These are phyloP conservation scores for Drosophila pachea DNA, from an alignment of 1,140 invertebrate species.

Conservation along the genomic window DNA sequence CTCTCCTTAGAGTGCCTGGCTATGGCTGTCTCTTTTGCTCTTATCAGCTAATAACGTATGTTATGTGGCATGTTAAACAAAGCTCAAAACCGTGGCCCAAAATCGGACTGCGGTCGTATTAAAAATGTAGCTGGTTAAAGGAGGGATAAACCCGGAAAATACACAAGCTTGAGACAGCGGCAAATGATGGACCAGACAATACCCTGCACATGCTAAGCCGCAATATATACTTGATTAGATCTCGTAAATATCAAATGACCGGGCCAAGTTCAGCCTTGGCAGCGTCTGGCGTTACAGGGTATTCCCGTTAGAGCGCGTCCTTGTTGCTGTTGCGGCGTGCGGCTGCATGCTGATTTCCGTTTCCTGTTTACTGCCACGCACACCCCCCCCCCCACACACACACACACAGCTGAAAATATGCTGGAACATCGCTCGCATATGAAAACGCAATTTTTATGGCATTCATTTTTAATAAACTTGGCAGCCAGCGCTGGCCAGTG, in stretches of 20 bases:
- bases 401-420: slow-evolving; percentile 54
- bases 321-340: slow-evolving; percentile 31
- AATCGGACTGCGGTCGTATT: slow-evolving; percentile 36
- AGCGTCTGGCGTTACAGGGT: slow-evolving; percentile 6
- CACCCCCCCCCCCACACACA: slow-evolving; percentile 12
- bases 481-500: slow-evolving; percentile 19
- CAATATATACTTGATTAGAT: no score
- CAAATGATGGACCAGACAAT: background rate
- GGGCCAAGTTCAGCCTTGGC: background rate
- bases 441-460: slow-evolving; percentile 66
- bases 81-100: slow-evolving; percentile 34
- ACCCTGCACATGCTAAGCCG: background rate
- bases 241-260: no score
- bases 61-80: slow-evolving; percentile 38
- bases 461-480: slow-evolving; percentile 71
- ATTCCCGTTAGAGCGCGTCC: slow-evolving; percentile 21
- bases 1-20: background rate
- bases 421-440: slow-evolving; percentile 63
- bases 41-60: slow-evolving; percentile 32
- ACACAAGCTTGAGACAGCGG: background rate
- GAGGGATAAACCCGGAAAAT: background rate
- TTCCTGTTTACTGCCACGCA: slow-evolving; percentile 50
- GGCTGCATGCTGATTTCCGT: slow-evolving; percentile 59
- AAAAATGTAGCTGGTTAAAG: slow-evolving; percentile 38
- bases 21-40: background rate